These are phyloP conservation scores for Bergia puertoricense DNA, from an alignment of 92 coral and sea anemone genomes.

Conservation along the genomic window DNA sequence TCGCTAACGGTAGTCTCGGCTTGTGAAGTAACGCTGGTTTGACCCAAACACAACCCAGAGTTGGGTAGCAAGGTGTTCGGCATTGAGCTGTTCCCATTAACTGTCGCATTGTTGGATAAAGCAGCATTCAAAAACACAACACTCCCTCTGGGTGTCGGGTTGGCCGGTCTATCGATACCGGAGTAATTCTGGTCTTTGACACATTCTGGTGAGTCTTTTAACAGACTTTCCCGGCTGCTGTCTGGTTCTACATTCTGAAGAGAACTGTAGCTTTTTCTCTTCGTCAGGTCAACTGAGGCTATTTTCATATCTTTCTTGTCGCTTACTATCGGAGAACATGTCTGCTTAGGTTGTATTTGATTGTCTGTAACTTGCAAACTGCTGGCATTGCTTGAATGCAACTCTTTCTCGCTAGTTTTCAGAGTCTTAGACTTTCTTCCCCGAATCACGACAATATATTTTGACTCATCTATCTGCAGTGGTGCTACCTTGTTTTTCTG, in stretches of 20 bases:
- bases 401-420: neutral
- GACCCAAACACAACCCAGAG: neutral
- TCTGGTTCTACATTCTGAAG: neutral
- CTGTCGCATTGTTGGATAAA: neutral
- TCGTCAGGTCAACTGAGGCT: neutral
- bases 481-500: neutral
- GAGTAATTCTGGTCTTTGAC: neutral
- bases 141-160: constrained; percentile 36
- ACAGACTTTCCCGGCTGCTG: neutral
- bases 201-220: neutral
- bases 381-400: neutral
- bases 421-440: neutral
- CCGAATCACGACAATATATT: neutral
- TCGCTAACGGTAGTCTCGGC: neutral
- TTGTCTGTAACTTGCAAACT: neutral
- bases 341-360: neutral
- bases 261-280: neutral
- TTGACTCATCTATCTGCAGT: neutral
- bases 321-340: neutral
- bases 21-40: neutral
- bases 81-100: neutral
- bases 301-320: neutral
- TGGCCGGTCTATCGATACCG: constrained; percentile 10
- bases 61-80: neutral
- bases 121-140: neutral